These are phyloP conservation scores for Abramis brama DNA, from an alignment of 2,113 vertebrate species.

Conservation along the genomic window DNA sequence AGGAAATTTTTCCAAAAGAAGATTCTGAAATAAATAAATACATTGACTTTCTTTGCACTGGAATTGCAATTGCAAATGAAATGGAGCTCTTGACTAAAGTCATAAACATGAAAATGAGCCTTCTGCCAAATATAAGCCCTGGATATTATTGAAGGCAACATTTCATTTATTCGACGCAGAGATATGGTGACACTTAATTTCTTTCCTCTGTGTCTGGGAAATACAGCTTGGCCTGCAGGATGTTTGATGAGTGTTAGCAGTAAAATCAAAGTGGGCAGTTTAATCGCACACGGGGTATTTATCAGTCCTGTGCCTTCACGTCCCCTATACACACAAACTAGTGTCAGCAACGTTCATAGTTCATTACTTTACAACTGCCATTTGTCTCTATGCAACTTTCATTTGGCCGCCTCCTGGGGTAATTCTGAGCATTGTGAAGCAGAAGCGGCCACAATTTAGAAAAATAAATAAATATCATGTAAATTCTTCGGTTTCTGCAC, in stretches of 20 bases:
- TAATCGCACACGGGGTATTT: constrained; percentile 68
- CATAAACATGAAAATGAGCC: constrained; percentile 46
- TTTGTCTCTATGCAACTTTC: constrained; percentile 56
- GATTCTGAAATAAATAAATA: constrained; percentile 27
- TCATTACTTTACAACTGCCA: constrained; percentile 66
- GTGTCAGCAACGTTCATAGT: constrained; percentile 61
- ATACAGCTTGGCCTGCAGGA: constrained; percentile 50
- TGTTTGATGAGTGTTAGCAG: constrained; percentile 42
- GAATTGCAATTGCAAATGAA: constrained; percentile 29
- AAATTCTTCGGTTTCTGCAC: not conserved
- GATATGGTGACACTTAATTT: constrained; percentile 68
- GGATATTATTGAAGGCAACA: constrained; percentile 51
- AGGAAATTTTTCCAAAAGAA: not conserved
- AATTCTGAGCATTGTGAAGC: constrained; percentile 37
- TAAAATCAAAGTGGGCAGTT: constrained; percentile 56
- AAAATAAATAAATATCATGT: not conserved
- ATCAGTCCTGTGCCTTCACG: constrained; percentile 55
- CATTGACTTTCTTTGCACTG: constrained; percentile 19
- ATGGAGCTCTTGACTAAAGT: constrained; percentile 26
- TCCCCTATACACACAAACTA: constrained; percentile 25
- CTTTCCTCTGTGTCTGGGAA: constrained; percentile 56
- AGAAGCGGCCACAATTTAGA: not conserved
- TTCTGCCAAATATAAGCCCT: constrained; percentile 40
- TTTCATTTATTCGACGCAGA: constrained; percentile 54
- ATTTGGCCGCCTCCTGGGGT: constrained; percentile 54